Evolutionary conservation across 2,113 vertebrate genomes (phyloP).

Genomic region (Entomyzon cyanotis): DNA sequence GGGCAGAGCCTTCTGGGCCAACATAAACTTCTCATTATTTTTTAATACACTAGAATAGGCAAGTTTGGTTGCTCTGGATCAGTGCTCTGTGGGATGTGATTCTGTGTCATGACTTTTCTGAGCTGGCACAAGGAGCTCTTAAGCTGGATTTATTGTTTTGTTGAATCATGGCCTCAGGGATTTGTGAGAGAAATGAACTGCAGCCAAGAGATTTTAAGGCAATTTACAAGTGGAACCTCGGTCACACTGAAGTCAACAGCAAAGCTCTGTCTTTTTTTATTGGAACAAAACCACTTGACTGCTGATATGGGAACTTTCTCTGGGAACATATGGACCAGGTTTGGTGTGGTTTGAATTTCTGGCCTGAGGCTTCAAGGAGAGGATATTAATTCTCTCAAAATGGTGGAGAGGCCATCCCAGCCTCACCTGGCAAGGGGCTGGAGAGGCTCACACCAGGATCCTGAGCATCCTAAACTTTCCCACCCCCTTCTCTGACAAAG

Average conservation of each 20-base stretch:
- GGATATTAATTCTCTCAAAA: background rate
- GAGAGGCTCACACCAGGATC: background rate
- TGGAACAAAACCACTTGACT: background rate
- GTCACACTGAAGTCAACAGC: background rate
- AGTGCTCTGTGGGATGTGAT: background rate
- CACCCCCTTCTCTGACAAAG: background rate
- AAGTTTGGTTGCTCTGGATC: background rate
- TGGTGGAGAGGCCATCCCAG: background rate
- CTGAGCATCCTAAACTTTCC: background rate
- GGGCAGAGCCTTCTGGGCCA: background rate
- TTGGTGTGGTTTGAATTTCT: background rate
- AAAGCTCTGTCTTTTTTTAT: background rate
- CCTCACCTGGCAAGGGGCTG: background rate
- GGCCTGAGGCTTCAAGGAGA: background rate
- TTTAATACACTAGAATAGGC: background rate
- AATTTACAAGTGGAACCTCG: background rate
- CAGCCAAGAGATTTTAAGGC: slow-evolving; percentile 10
- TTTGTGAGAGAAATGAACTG: slow-evolving; percentile 23
- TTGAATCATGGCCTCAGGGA: slow-evolving; percentile 41
- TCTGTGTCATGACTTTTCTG: slow-evolving; percentile 18
- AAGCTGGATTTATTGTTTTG: slow-evolving; percentile 51
- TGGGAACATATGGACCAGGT: background rate
- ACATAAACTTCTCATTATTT: background rate
- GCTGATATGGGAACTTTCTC: background rate
- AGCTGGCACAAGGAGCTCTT: background rate